phyloP scores from a whole-genome alignment of 1,140 invertebrate genomes.

The Orius insidiosus region DNA sequence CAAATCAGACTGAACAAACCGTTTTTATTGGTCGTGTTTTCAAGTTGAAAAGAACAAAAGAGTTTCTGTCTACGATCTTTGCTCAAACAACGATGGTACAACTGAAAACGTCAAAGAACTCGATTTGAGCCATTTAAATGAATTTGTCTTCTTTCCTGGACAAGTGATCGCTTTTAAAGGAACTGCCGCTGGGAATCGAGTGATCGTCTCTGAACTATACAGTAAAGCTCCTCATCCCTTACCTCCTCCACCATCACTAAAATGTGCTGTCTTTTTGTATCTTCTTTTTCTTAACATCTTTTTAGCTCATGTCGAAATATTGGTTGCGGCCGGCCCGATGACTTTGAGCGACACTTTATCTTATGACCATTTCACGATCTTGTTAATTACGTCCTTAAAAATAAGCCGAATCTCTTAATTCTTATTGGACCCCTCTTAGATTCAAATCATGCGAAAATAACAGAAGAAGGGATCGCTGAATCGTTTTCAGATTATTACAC shows the following conservation, averaged over 20 bases:
- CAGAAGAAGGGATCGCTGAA: slow-evolving; percentile 34
- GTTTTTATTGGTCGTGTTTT: slow-evolving; percentile 47
- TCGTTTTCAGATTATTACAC: slow-evolving; percentile 55
- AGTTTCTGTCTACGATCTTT: slow-evolving; percentile 45
- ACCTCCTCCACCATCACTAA: slow-evolving; percentile 20
- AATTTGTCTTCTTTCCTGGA: slow-evolving; percentile 67
- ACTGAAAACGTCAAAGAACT: slow-evolving; percentile 23
- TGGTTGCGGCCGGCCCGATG: slow-evolving; percentile 68
- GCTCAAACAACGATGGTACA: slow-evolving; percentile 46
- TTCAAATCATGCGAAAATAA: slow-evolving; percentile 39
- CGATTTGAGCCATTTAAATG: slow-evolving; percentile 26
- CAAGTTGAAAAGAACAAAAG: slow-evolving; percentile 4
- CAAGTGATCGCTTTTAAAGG: slow-evolving; percentile 63
- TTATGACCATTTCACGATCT: slow-evolving; percentile 65
- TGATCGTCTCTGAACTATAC: slow-evolving; percentile 48
- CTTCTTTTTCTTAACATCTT: neutral
- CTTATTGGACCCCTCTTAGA: slow-evolving; percentile 74
- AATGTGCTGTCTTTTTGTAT: neutral
- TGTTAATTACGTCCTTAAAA: slow-evolving; percentile 41
- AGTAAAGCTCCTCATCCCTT: slow-evolving; percentile 26
- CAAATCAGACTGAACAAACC: slow-evolving; percentile 25
- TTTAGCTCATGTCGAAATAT: slow-evolving; percentile 36
- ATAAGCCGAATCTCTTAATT: slow-evolving; percentile 62
- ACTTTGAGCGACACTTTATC: slow-evolving; percentile 52
- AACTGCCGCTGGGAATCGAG: slow-evolving; percentile 41